Percentiles rank a stretch among this genome's conserved stretches.
These are phyloP conservation scores for Hirtodrosophila histrioides DNA, from an alignment of 2,888 invertebrate species.

Conservation along the genomic window DNA sequence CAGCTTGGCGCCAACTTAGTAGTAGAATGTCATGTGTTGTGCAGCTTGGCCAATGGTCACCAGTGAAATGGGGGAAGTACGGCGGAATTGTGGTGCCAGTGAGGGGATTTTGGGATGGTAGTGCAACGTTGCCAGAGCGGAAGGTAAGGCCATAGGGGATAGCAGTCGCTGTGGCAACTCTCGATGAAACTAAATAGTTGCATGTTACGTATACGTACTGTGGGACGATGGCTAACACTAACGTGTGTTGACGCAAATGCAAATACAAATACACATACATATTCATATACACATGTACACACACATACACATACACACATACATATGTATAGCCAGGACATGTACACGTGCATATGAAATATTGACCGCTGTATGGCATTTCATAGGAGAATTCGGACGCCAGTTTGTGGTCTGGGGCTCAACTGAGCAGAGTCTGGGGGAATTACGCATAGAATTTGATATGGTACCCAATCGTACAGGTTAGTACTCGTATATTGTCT, in stretches of 20 bases:
- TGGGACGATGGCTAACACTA: constrained; percentile 40
- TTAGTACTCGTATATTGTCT: constrained; percentile 5
- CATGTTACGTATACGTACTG: constrained; percentile 80
- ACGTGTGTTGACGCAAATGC: constrained; percentile 60
- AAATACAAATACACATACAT: constrained; percentile 40
- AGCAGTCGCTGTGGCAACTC: constrained; percentile 35
- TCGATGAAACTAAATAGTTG: constrained; percentile 54
- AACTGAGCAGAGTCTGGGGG: constrained; percentile 16
- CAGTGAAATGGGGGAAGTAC: constrained; percentile 21
- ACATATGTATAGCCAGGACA: constrained; percentile 27
- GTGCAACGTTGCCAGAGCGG: constrained; percentile 1
- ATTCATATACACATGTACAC: constrained; percentile 16
- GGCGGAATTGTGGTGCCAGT: constrained; percentile 17
- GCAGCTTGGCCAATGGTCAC: constrained; percentile 47
- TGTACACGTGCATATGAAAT: constrained; percentile 68
- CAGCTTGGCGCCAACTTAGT: constrained; percentile 60
- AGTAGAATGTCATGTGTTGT: constrained; percentile 66
- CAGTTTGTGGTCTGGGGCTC: constrained; percentile 28
- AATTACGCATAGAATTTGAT: constrained; percentile 14
- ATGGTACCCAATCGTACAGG: not conserved
- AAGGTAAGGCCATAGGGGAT: constrained; percentile 20
- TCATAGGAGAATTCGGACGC: constrained; percentile 44
- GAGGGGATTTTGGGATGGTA: not conserved
- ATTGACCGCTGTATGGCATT: constrained; percentile 60
- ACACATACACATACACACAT: constrained; percentile 29